phyloP scores from a whole-genome alignment of 2,113 vertebrate genomes.

The Phaethon lepturus region DNA sequence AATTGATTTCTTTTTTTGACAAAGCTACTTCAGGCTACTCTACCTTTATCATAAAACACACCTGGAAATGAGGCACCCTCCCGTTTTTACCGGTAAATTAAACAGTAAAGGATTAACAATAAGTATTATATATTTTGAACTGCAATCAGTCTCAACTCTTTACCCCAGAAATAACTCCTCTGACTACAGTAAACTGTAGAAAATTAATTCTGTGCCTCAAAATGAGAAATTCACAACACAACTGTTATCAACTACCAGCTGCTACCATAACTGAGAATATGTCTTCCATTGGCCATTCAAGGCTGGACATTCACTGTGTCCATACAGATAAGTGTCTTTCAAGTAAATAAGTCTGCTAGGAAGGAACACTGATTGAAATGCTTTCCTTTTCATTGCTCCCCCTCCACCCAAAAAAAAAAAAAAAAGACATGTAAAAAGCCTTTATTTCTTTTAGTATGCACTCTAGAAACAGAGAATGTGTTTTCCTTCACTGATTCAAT shows the following conservation, averaged over 20 bases:
- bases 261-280: background rate
- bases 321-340: background rate
- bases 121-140: background rate
- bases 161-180: background rate
- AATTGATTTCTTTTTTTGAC: background rate
- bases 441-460: background rate
- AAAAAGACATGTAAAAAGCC: background rate
- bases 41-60: background rate
- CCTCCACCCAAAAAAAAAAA: background rate
- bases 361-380: background rate
- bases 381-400: background rate
- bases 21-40: background rate
- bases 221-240: background rate
- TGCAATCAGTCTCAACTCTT: background rate
- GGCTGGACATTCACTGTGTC: background rate
- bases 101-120: background rate
- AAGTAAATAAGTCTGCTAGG: background rate
- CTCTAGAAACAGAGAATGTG: background rate
- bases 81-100: background rate
- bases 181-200: background rate
- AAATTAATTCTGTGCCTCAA: background rate
- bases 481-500: background rate
- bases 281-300: background rate
- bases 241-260: background rate
- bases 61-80: background rate